Conservation (phyloP, 2,113 vertebrate genomes). For the Lepus europaeus region DNA sequence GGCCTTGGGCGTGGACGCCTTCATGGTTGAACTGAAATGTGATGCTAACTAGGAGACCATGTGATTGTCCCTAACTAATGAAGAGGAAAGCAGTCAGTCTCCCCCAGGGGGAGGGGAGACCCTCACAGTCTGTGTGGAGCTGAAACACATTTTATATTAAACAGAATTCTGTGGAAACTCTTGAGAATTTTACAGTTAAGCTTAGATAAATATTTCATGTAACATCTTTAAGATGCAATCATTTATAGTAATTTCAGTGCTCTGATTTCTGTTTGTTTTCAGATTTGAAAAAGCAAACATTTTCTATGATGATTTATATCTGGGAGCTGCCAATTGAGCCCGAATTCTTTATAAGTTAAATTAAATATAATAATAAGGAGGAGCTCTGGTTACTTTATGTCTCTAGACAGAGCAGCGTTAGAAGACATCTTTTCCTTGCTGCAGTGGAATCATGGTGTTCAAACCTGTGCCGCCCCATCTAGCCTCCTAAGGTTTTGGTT, state of each 20-base stretch:
- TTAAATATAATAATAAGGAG: slow-evolving; percentile 49
- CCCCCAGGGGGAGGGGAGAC: background rate
- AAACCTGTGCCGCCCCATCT: rapidly evolving
- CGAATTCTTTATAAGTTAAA: slow-evolving; percentile 74
- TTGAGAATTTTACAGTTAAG: slow-evolving; percentile 43
- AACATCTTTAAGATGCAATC: slow-evolving; percentile 64
- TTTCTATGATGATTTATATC: slow-evolving; percentile 69
- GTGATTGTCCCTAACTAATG: background rate
- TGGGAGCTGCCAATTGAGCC: slow-evolving; percentile 64
- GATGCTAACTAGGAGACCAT: too few relatives aligned
- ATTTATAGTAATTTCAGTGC: slow-evolving; percentile 66
- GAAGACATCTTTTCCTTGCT: background rate
- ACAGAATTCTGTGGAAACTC: slow-evolving; percentile 46
- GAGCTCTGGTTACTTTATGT: background rate
- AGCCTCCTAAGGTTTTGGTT: background rate
- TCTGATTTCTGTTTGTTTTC: slow-evolving; percentile 77
- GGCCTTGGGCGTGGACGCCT: background rate
- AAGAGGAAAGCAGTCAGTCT: background rate
- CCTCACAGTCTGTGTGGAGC: background rate
- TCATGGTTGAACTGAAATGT: background rate
- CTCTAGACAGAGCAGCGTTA: background rate
- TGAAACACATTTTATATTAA: slow-evolving; percentile 57
- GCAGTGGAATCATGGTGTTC: background rate
- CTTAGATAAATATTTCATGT: slow-evolving; percentile 73
- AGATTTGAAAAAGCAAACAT: slow-evolving; percentile 75